Evolutionary conservation across 2,888 invertebrate genomes (phyloP), one percentile per base, ranked within the genome.

Genomic region (Eueremaeus valkanovi): DNA sequence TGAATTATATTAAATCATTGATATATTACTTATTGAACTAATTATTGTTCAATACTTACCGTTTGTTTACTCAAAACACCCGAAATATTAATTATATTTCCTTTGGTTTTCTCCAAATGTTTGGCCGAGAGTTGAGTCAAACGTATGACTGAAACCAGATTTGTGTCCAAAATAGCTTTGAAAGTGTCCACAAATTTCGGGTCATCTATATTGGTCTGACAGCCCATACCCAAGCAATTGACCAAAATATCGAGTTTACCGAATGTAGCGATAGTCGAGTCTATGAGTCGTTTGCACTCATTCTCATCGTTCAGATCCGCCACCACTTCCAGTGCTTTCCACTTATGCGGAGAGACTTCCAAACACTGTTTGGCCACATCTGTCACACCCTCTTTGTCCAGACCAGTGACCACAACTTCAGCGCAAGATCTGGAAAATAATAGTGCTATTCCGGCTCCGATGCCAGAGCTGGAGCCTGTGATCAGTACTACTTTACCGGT

Each of bases 221-320:
- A 24, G 8, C 1, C 18, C 8, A 55, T n/a, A 13, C 66, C 73
- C 11, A 68, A 73, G 31, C 40, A 42, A 42, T 76, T 76, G 1
- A 73, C 73, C 61, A 76, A 42, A 21, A 76, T 21, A 73, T 76
- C 73, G 1, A 76, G 21, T 63, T 27, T 36, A 16, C 73, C 73
- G 29, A 58, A 76, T 9, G 42, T 2, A 29, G 0, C 31, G 8
- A 76, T 73, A 8, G 68, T 66, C n/a, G 24, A 24, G 1, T 76
- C 29, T 29, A 76, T 45, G 21, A 76, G 18, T 36, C 40, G n/a
- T 2, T 49, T 13, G 3, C 18, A 8, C 1, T 70, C 70, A 13
- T 29, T 11, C 6, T 36, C 11, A 6, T 24, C 31, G 31, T 21
- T n/a, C 3, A 76, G 16, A 29, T 76, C 73, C 8, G 58, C 73